These are phyloP conservation scores for Caerostris extrusa DNA, from an alignment of 1,140 invertebrate species.

Conservation along the genomic window DNA sequence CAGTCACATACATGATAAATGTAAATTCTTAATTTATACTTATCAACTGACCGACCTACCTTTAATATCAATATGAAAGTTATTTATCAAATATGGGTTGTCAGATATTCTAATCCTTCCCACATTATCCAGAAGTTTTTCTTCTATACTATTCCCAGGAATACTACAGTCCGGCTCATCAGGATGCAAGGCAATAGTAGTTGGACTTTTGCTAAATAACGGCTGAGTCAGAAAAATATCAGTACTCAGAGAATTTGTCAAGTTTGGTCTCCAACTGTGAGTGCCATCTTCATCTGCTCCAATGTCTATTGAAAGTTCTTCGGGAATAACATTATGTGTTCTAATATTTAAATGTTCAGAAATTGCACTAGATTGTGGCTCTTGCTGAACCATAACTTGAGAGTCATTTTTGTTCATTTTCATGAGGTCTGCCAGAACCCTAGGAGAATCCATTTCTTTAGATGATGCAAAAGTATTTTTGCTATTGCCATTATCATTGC, in stretches of 20 bases:
- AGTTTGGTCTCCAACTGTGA: constrained; percentile 68
- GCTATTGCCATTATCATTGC: background rate
- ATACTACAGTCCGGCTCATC: background rate
- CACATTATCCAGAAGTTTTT: background rate
- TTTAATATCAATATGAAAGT: constrained; percentile 1
- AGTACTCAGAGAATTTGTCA: constrained; percentile 24
- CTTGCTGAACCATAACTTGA: background rate
- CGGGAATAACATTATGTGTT: constrained; percentile 44
- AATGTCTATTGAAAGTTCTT: constrained; percentile 55
- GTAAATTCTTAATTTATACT: too few relatives aligned
- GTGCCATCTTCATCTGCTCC: constrained; percentile 39
- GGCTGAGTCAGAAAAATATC: constrained; percentile 53
- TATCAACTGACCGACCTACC: background rate
- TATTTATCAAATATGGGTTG: background rate
- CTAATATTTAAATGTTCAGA: background rate
- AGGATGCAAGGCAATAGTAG: background rate
- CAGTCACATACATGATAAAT: too few relatives aligned
- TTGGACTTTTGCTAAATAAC: background rate
- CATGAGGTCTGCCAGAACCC: background rate
- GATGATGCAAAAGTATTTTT: background rate
- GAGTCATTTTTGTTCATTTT: background rate
- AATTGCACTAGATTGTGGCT: background rate
- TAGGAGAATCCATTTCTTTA: background rate
- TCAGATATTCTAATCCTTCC: background rate
- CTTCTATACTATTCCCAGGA: background rate